Evolutionary conservation across 2,113 vertebrate species (phyloP).

Genomic region (Xenotilapia leptura): DNA sequence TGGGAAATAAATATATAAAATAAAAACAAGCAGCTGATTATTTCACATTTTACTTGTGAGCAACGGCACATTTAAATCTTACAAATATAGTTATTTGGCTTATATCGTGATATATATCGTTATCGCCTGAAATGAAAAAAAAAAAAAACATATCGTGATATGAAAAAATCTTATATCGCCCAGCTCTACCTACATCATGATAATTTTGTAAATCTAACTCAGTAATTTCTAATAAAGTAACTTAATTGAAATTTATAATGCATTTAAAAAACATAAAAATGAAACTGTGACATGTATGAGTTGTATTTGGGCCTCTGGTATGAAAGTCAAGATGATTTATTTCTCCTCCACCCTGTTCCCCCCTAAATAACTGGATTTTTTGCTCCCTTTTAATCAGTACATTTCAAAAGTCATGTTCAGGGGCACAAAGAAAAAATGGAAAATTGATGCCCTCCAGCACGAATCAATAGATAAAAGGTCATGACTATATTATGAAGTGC

Average conservation of each 20-base stretch:
- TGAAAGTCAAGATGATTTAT: neutral
- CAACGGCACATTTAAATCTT: too few relatives aligned
- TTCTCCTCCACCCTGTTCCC: neutral
- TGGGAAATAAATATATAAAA: too few relatives aligned
- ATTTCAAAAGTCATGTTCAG: neutral
- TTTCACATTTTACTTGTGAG: too few relatives aligned
- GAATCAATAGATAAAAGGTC: neutral
- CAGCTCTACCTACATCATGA: neutral
- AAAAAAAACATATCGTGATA: too few relatives aligned
- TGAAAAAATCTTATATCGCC: too few relatives aligned
- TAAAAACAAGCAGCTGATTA: too few relatives aligned
- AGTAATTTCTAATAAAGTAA: neutral
- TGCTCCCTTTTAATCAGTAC: neutral
- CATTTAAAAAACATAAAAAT: neutral
- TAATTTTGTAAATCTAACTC: neutral
- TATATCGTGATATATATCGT: too few relatives aligned
- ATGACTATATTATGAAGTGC: neutral
- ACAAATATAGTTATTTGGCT: too few relatives aligned
- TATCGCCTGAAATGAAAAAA: too few relatives aligned
- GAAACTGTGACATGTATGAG: neutral
- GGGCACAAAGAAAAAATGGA: neutral
- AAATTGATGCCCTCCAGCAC: neutral
- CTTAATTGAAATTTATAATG: neutral
- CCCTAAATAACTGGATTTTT: neutral
- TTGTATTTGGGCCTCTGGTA: neutral